Conservation (phyloP, 2,797 vertebrate genomes). For the Sebastes nivosus region DNA sequence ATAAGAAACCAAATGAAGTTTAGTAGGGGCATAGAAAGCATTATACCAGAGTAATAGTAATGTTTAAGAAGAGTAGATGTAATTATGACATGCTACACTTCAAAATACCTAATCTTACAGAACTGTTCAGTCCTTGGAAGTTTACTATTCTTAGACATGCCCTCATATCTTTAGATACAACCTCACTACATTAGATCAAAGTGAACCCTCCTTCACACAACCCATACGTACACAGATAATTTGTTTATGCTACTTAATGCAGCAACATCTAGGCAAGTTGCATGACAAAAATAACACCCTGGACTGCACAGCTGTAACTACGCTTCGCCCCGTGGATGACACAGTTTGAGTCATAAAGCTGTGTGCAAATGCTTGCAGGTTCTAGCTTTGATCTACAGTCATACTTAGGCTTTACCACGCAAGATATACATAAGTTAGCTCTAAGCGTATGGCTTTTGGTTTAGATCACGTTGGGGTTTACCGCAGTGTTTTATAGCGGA, state of each 20-base stretch:
- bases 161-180: conserved; percentile 39
- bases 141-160: conserved; percentile 32
- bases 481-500: neutral
- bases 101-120: neutral
- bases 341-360: neutral
- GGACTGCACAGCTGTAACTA: neutral
- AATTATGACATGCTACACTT: neutral
- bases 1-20: neutral
- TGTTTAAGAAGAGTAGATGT: neutral
- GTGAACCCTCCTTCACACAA: conserved; percentile 18
- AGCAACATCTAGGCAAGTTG: conserved; percentile 26
- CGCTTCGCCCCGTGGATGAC: neutral
- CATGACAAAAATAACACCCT: conserved; percentile 23
- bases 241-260: conserved; percentile 33
- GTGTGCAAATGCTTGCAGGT: neutral
- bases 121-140: neutral
- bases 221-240: conserved; percentile 35
- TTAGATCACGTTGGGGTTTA: neutral
- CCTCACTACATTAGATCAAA: conserved; percentile 49
- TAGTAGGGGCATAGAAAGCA: neutral
- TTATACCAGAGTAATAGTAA: neutral
- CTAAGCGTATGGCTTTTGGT: neutral
- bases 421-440: too few species aligned
- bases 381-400: neutral
- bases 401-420: neutral